Conservation (phyloP, 1,140 invertebrate species). For the Apis florea region DNA sequence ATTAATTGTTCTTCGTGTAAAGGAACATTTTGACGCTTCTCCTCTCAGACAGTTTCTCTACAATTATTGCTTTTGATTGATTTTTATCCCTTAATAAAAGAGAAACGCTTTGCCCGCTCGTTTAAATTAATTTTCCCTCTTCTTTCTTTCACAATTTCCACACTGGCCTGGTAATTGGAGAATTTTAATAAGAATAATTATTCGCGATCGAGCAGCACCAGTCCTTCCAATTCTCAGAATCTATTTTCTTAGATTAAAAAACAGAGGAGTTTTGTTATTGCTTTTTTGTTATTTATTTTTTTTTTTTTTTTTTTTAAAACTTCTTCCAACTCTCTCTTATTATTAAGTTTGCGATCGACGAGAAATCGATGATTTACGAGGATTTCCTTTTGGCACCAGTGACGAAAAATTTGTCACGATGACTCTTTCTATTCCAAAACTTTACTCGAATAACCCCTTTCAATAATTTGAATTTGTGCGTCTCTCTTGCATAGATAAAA, state of each 20-base stretch:
- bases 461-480: too few species aligned
- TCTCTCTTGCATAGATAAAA: too few species aligned
- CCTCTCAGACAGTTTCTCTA: neutral
- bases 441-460: too few species aligned
- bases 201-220: too few species aligned
- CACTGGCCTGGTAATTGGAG: neutral
- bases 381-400: neutral
- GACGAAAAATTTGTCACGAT: neutral
- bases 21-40: too few species aligned
- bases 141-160: neutral
- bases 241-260: neutral
- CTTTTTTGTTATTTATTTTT: too few species aligned
- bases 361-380: neutral
- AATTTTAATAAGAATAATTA: neutral
- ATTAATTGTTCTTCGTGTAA: too few species aligned
- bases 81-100: too few species aligned
- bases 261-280: neutral
- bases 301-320: too few species aligned
- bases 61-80: neutral
- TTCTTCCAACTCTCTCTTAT: neutral
- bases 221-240: too few species aligned
- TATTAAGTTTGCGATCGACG: neutral
- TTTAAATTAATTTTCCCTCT: neutral
- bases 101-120: neutral
- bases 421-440: neutral